Evolutionary conservation across 2,113 vertebrate genomes (phyloP).

Genomic region (Labeo catla): DNA sequence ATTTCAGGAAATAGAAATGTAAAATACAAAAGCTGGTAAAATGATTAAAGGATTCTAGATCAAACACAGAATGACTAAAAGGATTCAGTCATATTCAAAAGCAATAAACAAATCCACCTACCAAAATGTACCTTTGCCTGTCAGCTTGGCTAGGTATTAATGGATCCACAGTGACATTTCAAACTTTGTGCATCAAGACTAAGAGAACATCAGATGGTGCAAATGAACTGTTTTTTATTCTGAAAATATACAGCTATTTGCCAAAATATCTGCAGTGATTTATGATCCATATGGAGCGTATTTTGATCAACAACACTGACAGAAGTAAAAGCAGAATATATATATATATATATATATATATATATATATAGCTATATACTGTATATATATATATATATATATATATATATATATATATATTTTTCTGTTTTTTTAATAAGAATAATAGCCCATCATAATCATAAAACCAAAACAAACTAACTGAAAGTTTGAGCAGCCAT

Average conservation of each 20-base stretch:
- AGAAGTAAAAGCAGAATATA: background rate
- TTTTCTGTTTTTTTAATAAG: too few relatives aligned
- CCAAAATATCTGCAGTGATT: background rate
- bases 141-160: conserved; percentile 22
- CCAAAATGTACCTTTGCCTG: conserved; percentile 13
- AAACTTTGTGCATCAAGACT: background rate
- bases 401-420: too few relatives aligned
- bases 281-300: background rate
- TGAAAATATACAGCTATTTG: background rate
- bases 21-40: conserved; percentile 35
- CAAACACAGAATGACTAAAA: conserved; percentile 26
- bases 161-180: background rate
- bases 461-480: too few relatives aligned
- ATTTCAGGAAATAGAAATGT: conserved; percentile 38
- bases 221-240: background rate
- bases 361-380: too few relatives aligned
- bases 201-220: background rate
- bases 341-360: too few relatives aligned
- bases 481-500: too few relatives aligned
- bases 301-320: background rate
- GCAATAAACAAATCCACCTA: conserved; percentile 40
- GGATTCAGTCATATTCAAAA: conserved; percentile 27
- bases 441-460: too few relatives aligned
- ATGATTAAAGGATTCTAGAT: conserved; percentile 51
- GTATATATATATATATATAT: too few relatives aligned